A percentile compares a stretch with the other conserved stretches of the same genome.
These are phyloP conservation scores for Pyrocoelia pectoralis DNA, from an alignment of 2,888 invertebrate genomes.

Conservation along the genomic window DNA sequence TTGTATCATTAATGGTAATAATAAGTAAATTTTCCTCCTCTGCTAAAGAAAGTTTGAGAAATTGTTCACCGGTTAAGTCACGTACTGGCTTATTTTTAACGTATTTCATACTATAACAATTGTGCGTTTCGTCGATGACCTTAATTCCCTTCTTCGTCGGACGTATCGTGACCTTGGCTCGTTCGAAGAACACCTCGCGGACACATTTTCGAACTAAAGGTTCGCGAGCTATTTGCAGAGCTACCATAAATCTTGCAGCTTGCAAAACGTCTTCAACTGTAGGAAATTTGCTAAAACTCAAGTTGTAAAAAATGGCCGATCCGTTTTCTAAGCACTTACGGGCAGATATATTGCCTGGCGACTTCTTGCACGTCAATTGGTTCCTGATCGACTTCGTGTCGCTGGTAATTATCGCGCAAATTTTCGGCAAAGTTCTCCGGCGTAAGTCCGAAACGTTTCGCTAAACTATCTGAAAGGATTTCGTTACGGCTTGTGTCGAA, in stretches of 20 bases:
- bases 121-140: conserved; percentile 95
- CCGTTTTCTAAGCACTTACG: conserved; percentile 48
- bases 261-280: conserved; percentile 84
- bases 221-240: conserved; percentile 91
- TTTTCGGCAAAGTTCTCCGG: conserved; percentile 98
- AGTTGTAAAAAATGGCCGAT: background rate
- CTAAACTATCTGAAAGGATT: conserved; percentile 71
- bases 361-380: conserved; percentile 82
- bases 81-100: conserved; percentile 91
- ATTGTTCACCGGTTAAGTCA: conserved; percentile 90
- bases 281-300: conserved; percentile 65
- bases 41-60: conserved; percentile 81
- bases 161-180: conserved; percentile 80
- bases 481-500: background rate
- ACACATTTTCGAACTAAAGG: conserved; percentile 87
- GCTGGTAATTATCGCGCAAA: conserved; percentile 92
- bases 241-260: conserved; percentile 94
- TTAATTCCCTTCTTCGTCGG: conserved; percentile 93
- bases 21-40: conserved; percentile 83
- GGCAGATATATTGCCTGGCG: conserved; percentile 78
- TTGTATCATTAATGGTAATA: conserved; percentile 75
- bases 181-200: conserved; percentile 86
- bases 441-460: conserved; percentile 89
- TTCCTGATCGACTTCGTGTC: conserved; percentile 95
- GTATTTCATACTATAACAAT: conserved; percentile 88